Evolutionary conservation across 2,113 vertebrate species (phyloP).

Genomic region (Nicator chloris): DNA sequence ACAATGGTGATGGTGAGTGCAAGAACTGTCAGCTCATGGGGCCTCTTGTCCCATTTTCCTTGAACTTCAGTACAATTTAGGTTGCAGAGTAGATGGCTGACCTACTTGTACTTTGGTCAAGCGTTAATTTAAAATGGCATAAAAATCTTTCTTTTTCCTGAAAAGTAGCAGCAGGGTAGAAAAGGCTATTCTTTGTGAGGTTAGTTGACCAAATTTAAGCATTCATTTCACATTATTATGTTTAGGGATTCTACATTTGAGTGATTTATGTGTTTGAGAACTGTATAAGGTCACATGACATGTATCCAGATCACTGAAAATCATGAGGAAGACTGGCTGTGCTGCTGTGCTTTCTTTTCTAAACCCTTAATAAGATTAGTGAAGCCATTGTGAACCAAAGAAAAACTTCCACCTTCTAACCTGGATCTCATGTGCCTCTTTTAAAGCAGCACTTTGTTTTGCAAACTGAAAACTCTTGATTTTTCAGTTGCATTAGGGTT

Average conservation of each 20-base stretch:
- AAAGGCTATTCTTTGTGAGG: not conserved
- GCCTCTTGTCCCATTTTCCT: slow-evolving; percentile 6
- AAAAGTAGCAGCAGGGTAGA: not conserved
- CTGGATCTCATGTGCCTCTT: not conserved
- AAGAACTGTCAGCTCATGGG: not conserved
- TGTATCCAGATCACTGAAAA: not conserved
- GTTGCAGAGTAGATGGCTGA: not conserved
- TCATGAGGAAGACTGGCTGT: not conserved
- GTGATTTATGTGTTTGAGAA: not conserved
- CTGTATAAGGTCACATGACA: not conserved
- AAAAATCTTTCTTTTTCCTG: slow-evolving; percentile 10
- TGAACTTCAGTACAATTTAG: not conserved
- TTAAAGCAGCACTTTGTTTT: not conserved
- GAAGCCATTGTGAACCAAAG: not conserved
- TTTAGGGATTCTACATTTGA: not conserved
- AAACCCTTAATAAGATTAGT: not conserved
- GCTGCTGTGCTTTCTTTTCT: not conserved
- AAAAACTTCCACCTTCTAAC: not conserved
- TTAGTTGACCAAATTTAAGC: not conserved
- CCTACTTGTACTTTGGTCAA: slow-evolving; percentile 15
- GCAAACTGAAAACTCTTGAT: not conserved
- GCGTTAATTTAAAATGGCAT: not conserved
- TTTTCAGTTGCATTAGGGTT: not conserved
- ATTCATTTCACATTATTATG: not conserved
- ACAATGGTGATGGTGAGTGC: not conserved